Evolutionary conservation across 1,140 invertebrate genomes (phyloP), one percentile per base, ranked within the genome.

Genomic region (Thrips palmi): DNA sequence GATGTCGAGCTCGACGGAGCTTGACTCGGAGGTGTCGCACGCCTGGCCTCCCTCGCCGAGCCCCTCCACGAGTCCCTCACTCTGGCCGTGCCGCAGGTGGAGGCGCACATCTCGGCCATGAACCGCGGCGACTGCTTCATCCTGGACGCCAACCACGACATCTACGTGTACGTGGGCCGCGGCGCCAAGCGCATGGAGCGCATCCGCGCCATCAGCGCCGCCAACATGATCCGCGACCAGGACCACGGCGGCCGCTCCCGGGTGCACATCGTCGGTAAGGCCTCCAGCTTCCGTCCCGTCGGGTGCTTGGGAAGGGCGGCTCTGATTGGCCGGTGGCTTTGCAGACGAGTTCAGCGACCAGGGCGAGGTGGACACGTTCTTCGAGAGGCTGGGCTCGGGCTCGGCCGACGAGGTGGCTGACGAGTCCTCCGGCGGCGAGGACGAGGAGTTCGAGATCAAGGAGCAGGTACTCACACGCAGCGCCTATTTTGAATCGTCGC

Each of bases 301-400:
- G 17, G 3, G 2, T 39, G 15, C 12, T 5, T 14, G 14, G n/a
- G n/a, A n/a, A n/a, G 7, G 7, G 7, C 10, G 7, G 15, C 14
- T 33, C 15, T 33, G 15, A 3, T 3, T 11, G 17, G 11, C 11
- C 20, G 17, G 8, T 35, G 20, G 7, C 32, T 44, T 52, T 56
- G 15, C 50, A 74, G 76, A 79, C 54, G 67, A 73, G 33, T 71
- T 65, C 42, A 71, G 73, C 39, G 63, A 60, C 10, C 60, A 67
- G 2, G 52, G 53, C 7, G 77, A 81, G 41, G 56, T 70, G 2
- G 58, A 69, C 23, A 62, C 67, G 38, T 83, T 78, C 61, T 83
- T 84, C 52, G 64, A 65, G 7, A 67, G 70, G 25, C 58, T 84
- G 0, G 80, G 79, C 23, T 74, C 71, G 12, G 80, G 79, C 0